A percentile compares a stretch with the other conserved stretches of the same genome.
Conservation (phyloP, 2,113 vertebrate species). For the Nibea albiflora region DNA sequence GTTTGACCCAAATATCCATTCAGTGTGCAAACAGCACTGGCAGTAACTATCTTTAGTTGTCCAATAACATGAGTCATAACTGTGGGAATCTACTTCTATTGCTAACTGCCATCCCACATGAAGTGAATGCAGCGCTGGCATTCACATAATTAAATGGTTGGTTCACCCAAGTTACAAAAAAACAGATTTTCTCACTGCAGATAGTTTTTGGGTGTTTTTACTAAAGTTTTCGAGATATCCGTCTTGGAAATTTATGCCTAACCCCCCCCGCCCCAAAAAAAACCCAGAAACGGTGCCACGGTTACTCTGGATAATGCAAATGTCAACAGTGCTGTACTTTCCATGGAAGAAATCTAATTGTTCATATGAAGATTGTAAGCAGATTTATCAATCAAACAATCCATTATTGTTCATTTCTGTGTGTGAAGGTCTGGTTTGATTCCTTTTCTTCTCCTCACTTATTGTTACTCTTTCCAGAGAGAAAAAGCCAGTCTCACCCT, state of each 20-base stretch:
- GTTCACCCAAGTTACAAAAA: constrained; percentile 2
- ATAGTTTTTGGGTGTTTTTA: neutral
- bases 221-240: neutral
- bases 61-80: constrained; percentile 9
- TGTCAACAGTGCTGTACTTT: neutral
- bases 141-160: constrained; percentile 41
- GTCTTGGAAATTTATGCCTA: neutral
- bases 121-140: neutral
- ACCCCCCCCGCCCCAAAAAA: neutral
- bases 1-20: neutral
- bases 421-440: neutral
- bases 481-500: neutral
- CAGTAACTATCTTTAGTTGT: constrained; percentile 22
- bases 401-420: neutral
- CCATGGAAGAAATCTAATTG: neutral
- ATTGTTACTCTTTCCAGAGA: neutral
- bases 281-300: neutral
- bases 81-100: constrained; percentile 14
- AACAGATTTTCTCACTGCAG: neutral
- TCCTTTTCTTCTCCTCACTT: neutral
- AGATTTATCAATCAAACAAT: neutral
- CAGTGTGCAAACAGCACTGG: neutral
- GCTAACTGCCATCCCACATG: constrained; percentile 15
- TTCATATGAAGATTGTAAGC: neutral
- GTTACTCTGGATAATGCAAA: neutral